Conservation (phyloP, 2,888 invertebrate species). For the Caenorhabditis auriculariae region DNA sequence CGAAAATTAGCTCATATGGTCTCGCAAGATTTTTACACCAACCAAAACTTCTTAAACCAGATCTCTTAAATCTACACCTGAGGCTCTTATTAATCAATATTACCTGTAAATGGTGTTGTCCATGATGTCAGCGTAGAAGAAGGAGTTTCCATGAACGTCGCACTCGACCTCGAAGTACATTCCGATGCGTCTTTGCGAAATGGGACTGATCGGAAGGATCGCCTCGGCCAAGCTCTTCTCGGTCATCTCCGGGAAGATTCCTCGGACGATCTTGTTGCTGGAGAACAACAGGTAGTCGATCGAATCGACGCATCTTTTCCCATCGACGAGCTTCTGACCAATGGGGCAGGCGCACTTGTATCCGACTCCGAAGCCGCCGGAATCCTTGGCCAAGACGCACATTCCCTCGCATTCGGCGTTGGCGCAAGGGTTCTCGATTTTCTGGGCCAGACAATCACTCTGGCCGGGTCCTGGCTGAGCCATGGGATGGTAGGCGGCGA, state of each 20-base stretch:
- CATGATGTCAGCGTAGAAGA: conserved; percentile 95
- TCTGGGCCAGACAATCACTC: conserved; percentile 50
- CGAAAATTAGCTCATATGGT: too few relatives aligned
- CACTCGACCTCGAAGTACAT: conserved; percentile 67
- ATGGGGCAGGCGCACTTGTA: conserved; percentile 85
- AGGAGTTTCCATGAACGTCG: conserved; percentile 72
- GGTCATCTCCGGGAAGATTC: conserved; percentile 77
- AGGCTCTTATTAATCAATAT: not conserved
- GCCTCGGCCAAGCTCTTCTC: conserved; percentile 83
- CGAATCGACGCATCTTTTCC: conserved; percentile 56
- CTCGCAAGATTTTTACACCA: not conserved
- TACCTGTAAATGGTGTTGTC: conserved; percentile 64
- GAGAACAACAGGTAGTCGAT: conserved; percentile 62
- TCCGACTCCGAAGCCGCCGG: conserved; percentile 69
- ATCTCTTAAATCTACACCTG: not conserved
- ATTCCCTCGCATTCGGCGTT: conserved; percentile 73
- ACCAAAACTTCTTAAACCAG: not conserved
- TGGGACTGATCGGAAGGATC: conserved; percentile 82
- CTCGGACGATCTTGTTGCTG: conserved; percentile 82
- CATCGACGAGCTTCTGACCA: conserved; percentile 69
- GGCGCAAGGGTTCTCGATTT: conserved; percentile 60
- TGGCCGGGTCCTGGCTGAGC: conserved; percentile 58
- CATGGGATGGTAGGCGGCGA: conserved; percentile 60
- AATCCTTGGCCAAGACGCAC: conserved; percentile 81
- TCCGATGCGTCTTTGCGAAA: conserved; percentile 85